Percentiles rank a stretch among this genome's conserved stretches.
Conservation (phyloP, 2,888 invertebrate species). For the Phorcus lineatus region DNA sequence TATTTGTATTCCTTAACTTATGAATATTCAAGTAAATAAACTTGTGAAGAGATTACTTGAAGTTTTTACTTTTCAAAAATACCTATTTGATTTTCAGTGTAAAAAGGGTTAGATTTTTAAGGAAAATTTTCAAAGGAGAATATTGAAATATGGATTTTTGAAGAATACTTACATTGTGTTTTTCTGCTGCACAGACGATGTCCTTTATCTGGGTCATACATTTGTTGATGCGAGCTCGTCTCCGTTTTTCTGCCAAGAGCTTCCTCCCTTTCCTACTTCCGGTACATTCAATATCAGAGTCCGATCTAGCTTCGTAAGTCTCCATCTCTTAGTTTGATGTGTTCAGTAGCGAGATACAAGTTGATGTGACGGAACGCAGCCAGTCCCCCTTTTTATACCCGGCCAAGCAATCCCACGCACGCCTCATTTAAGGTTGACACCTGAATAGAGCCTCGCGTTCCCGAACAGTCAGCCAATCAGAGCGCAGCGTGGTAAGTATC, state of each 20-base stretch:
- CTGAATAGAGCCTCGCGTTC: constrained; percentile 26
- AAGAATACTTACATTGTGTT: constrained; percentile 31
- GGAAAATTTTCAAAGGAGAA: no score
- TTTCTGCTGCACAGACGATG: constrained; percentile 34
- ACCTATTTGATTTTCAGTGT: no score
- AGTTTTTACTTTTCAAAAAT: no score
- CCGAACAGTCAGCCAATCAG: constrained; percentile 33
- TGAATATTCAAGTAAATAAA: no score
- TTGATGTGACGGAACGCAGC: constrained; percentile 1
- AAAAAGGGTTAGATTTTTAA: no score
- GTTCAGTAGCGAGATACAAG: neutral
- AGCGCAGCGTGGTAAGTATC: neutral
- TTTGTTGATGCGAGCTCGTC: constrained; percentile 37
- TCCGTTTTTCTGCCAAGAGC: constrained; percentile 37
- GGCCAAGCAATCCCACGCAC: neutral
- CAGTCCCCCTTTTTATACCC: neutral
- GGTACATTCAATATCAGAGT: neutral
- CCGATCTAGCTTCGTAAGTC: neutral
- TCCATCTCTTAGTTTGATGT: neutral
- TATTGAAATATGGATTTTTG: no score
- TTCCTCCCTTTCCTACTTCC: constrained; percentile 30
- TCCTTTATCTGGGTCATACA: constrained; percentile 36
- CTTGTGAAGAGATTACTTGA: no score
- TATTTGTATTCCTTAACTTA: no score
- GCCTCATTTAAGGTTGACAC: constrained; percentile 17